These are phyloP conservation scores for Sylvilagus floridanus DNA, from an alignment of 2,797 vertebrate species.

Conservation along the genomic window DNA sequence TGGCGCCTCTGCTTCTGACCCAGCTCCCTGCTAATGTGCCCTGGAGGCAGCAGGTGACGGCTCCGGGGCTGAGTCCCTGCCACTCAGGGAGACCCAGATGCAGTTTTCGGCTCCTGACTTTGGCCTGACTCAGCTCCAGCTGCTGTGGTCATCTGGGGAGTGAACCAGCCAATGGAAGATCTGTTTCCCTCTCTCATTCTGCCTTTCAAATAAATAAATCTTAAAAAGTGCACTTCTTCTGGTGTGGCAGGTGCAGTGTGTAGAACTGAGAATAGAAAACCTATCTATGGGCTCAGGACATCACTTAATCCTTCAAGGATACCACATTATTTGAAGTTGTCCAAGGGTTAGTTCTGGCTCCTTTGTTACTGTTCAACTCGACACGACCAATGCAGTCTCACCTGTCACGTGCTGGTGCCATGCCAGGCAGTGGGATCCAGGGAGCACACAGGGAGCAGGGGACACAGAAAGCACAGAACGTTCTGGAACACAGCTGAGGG, in stretches of 20 bases:
- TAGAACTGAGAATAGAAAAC: neutral
- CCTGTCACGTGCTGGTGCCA: neutral
- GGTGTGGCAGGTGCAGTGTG: rapidly evolving
- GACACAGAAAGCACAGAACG: constrained; percentile 7
- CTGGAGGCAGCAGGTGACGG: no score
- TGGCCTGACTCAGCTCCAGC: no score
- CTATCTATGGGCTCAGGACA: neutral
- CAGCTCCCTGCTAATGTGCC: no score
- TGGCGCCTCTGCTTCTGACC: no score
- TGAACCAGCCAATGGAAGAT: no score
- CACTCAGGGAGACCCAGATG: no score
- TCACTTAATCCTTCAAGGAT: neutral
- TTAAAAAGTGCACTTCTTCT: neutral
- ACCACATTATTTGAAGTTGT: neutral
- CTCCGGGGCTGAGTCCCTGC: no score
- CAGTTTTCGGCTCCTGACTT: no score
- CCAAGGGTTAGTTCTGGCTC: neutral
- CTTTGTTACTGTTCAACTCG: neutral
- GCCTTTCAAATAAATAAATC: no score
- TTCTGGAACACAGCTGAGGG: neutral
- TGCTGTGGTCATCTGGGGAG: no score
- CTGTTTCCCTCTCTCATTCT: no score
- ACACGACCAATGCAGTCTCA: neutral
- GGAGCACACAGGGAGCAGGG: neutral
- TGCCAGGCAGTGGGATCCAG: neutral